Evolutionary conservation across 2,113 vertebrate genomes (phyloP), one percentile per base, ranked within the genome.

Genomic region (Cariama cristata): DNA sequence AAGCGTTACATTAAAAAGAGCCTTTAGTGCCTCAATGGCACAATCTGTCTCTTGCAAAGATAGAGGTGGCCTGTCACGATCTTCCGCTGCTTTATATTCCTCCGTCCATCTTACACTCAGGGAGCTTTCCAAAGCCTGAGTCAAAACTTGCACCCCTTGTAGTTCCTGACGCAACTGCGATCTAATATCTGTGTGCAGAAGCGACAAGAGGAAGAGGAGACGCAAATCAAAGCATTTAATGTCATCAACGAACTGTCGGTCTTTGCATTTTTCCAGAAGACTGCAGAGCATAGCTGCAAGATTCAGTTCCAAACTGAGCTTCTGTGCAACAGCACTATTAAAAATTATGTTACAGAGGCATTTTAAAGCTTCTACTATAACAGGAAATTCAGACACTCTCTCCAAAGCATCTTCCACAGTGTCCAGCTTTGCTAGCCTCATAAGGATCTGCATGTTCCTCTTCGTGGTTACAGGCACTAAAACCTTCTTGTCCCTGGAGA

Each of bases 291-390:
- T 98, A 19, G 98, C 97, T 26, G 98, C 99, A 91, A 99, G 98
- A 80, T 99, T 98, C 90, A 99, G 97, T 58, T 99, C 99, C 79
- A 99, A 98, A 45, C 99, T 98, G 38, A 99, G 99, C 98, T 99
- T 98, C 98, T 99, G 99, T 55, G 99, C 99, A 30, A 98, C 97
- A 47, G 98, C 97, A 81, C 99, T 99, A 96, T 99, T 99, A 98
- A 99, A 99, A 88, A 99, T 98, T 53, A 99, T 98, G 53, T 99
- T 99, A 97, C 99, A 99, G 74, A 99, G 98, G 98, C 99, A 99
- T 98, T 99, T 99, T 77, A 99, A 98, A 30, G 99, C 99, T 98
- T 99, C 99, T 96, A 99, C 99, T 83, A 99, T 98, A 94, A 99
- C 99, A 47, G 98, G 98, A 95, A 98, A 99, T 91, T 99, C 98